Evolutionary conservation across 2,113 vertebrate species (phyloP), one percentile per base, ranked within the genome.

Genomic region (Saimiri boliviensis): DNA sequence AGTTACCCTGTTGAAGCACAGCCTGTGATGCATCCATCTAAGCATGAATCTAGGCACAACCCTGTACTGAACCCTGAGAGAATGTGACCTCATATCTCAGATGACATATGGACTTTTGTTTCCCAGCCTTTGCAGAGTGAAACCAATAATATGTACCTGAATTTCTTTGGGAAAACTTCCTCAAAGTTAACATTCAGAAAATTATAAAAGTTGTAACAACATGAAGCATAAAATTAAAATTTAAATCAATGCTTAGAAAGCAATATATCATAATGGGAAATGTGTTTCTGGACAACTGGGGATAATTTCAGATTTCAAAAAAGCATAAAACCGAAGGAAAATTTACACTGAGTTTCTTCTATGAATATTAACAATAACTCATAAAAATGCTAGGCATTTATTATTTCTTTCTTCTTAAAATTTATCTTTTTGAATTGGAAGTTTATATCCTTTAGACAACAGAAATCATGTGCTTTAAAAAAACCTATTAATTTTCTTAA

Each of bases 201-300:
- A 23, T 71, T 76, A 60, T 12, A 79, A 77, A 76, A 70, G 14
- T 12, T 52, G 8, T 40, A 71, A 5, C 17, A 35, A 54, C 20
- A 21, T 49, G 40, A 82, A 82, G 32, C 5, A 42, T 35, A 86
- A 77, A 32, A 27, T 82, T 73, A 13, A 2, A 89, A 23, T 35
- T 91, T 85, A 96, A 93, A 70, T 2, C 2, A 88, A 16, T 70
- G 93, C 70, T 87, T 73, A 88, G 88, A 93, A 89, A 95, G 21
- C 13, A 96, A 45, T 80, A 56, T 96, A 82, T 79, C 25, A 71
- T 30, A 96, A 86, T 60, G 42, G 30, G 84, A 95, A 93, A 68
- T 70, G 66, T 37, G 12, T 91, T 97, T 97, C 56, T 93, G 2
- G 47, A 4, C 14, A 68, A 12, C 30, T 35, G 45, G 93, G 63